phyloP scores from a whole-genome alignment of 2,113 vertebrate genomes.

The Theristicus caerulescens region DNA sequence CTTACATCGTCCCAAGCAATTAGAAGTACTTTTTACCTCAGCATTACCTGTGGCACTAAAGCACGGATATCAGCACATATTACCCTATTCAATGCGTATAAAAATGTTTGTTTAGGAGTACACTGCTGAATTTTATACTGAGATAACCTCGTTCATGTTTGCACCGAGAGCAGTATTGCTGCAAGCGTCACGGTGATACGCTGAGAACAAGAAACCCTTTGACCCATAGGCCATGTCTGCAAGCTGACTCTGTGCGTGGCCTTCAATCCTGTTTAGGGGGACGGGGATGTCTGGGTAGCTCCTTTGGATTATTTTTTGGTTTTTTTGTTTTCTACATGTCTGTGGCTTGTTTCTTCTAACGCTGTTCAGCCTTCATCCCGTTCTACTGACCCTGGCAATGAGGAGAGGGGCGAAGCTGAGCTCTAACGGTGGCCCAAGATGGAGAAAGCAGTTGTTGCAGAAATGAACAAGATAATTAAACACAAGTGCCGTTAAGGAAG shows the following conservation, averaged over 20 bases:
- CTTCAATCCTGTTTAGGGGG: not conserved
- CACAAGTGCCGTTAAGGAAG: not conserved
- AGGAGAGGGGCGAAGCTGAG: not conserved
- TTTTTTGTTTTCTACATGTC: not conserved
- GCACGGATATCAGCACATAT: not conserved
- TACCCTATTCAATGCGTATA: not conserved
- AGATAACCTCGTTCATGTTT: not conserved
- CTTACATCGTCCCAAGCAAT: not conserved
- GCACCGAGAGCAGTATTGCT: not conserved
- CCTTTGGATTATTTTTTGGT: not conserved
- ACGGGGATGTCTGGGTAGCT: not conserved
- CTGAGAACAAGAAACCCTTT: not conserved
- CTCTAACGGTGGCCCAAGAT: not conserved
- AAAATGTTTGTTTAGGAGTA: not conserved
- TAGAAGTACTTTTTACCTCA: not conserved
- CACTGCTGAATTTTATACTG: not conserved
- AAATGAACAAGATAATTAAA: not conserved
- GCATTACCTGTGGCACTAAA: not conserved
- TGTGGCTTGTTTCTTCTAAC: not conserved
- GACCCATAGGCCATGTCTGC: not conserved
- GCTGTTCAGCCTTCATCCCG: not conserved
- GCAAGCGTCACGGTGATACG: not conserved
- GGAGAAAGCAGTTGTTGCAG: not conserved
- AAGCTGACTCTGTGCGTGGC: not conserved
- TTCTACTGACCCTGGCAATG: not conserved